Conservation (phyloP, 2,113 vertebrate species). For the Sterrhoptilus dennistouni region DNA sequence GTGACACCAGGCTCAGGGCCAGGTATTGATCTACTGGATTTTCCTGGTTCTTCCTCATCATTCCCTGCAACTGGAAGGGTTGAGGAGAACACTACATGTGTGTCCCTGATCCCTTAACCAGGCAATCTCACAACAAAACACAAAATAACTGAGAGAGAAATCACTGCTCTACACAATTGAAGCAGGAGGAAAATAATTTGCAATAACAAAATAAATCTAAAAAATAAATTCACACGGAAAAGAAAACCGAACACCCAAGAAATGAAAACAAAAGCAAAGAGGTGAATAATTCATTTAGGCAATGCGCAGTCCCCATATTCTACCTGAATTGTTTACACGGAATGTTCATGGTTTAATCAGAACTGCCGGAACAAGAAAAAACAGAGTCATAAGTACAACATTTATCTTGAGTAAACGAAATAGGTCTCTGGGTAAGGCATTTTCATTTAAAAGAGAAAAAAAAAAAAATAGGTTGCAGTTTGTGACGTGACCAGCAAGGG, state of each 20-base stretch:
- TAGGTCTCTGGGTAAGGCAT: not conserved
- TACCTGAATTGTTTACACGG: not conserved
- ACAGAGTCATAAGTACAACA: not conserved
- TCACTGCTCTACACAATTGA: not conserved
- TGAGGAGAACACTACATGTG: not conserved
- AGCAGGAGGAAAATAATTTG: not conserved
- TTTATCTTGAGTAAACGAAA: not conserved
- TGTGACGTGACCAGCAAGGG: conserved; percentile 55
- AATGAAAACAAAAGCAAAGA: not conserved
- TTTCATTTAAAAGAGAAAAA: not conserved
- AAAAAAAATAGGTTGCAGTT: conserved; percentile 25
- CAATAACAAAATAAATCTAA: not conserved
- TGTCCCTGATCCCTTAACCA: not conserved
- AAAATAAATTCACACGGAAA: rapidly evolving
- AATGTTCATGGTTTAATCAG: conserved; percentile 17
- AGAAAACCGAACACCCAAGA: not conserved
- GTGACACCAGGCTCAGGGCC: not conserved
- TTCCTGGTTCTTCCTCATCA: not conserved
- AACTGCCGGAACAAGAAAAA: not conserved
- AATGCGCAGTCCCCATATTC: not conserved
- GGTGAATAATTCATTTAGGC: not conserved
- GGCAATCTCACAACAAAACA: not conserved
- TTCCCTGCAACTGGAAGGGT: not conserved
- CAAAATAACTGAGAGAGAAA: not conserved
- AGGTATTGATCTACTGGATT: not conserved